Percentiles rank a stretch among this genome's conserved stretches.
phyloP scores from a whole-genome alignment of 2,113 vertebrate species.

The Tiliqua scincoides region DNA sequence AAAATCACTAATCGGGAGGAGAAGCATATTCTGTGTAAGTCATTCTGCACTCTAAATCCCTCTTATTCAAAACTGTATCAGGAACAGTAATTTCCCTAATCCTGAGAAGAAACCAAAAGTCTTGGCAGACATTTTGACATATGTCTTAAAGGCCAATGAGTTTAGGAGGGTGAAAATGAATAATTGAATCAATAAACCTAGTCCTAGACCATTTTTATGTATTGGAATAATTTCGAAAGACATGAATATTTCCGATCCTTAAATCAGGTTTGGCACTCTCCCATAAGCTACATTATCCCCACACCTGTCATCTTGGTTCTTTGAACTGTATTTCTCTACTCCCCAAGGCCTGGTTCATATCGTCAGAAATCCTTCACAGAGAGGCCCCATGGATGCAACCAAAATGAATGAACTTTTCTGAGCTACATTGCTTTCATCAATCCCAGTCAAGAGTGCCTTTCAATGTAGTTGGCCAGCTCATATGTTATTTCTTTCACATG shows the following conservation, averaged over 20 bases:
- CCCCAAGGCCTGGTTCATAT: no score
- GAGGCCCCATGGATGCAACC: neutral
- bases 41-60: neutral
- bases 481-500: no score
- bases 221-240: neutral
- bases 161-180: neutral
- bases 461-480: neutral
- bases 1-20: conserved; percentile 23
- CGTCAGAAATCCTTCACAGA: neutral
- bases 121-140: neutral
- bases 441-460: neutral
- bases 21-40: neutral
- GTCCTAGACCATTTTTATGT: neutral
- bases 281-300: neutral
- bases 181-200: neutral
- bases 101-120: neutral
- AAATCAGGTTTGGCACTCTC: neutral
- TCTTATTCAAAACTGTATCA: neutral
- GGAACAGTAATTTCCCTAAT: neutral
- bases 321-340: neutral
- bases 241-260: neutral
- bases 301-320: neutral
- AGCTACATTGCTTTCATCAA: neutral
- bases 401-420: neutral
- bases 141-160: neutral